Percentiles rank a stretch among this genome's conserved stretches.
phyloP scores from a whole-genome alignment of 2,113 vertebrate species.

The Cromileptes altivelis region DNA sequence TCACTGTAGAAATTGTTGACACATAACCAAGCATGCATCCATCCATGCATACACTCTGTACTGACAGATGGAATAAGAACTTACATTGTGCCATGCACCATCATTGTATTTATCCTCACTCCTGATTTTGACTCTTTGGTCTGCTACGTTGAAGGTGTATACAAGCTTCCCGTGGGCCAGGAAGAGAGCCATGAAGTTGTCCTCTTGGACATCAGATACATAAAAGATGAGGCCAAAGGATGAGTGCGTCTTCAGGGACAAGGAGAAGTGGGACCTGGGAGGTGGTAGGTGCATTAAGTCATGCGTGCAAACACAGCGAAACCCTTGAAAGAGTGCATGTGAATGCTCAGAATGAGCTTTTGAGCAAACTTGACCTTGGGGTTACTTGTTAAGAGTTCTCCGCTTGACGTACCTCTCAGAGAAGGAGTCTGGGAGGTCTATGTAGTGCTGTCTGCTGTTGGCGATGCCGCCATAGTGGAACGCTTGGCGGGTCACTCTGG shows the following conservation, averaged over 20 bases:
- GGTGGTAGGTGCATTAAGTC: slow-evolving; percentile 7
- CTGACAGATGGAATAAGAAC: slow-evolving; percentile 42
- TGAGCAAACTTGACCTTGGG: slow-evolving; percentile 15
- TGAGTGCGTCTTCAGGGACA: slow-evolving; percentile 93
- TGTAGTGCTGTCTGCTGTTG: slow-evolving; percentile 93
- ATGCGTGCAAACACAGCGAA: slow-evolving; percentile 14
- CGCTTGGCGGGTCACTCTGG: slow-evolving; percentile 82
- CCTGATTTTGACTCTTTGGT: slow-evolving; percentile 90
- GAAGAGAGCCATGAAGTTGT: slow-evolving; percentile 92
- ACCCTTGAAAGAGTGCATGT: not conserved
- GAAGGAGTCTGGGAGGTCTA: slow-evolving; percentile 86
- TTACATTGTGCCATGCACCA: slow-evolving; percentile 94
- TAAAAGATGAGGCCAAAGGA: slow-evolving; percentile 94
- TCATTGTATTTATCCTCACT: slow-evolving; percentile 92
- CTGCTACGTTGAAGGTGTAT: slow-evolving; percentile 90
- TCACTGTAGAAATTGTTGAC: slow-evolving; percentile 13
- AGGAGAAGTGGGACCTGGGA: slow-evolving; percentile 91
- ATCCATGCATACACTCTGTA: not conserved
- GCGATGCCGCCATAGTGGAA: slow-evolving; percentile 90
- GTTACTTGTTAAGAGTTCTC: not conserved
- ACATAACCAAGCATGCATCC: not conserved
- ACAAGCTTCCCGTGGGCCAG: slow-evolving; percentile 90
- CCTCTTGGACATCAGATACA: slow-evolving; percentile 88
- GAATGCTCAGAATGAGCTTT: not conserved
- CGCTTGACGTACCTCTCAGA: slow-evolving; percentile 84